Conservation (phyloP, 2,888 invertebrate species). For the Eulithis prunata region DNA sequence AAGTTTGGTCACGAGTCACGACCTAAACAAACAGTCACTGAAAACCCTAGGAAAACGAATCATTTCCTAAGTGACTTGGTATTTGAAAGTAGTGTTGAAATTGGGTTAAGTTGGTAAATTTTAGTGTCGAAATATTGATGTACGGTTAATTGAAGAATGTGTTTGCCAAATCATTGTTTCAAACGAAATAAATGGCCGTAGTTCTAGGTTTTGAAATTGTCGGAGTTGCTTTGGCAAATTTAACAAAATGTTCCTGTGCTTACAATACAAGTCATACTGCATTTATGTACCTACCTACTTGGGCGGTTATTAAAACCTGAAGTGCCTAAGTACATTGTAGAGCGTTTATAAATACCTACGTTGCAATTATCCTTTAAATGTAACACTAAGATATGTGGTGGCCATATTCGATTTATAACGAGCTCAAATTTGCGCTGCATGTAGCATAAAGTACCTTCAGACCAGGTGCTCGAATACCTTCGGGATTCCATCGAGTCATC, state of each 20-base stretch:
- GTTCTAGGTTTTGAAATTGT: conserved; percentile 37
- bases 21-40: no score
- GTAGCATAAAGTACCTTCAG: conserved; percentile 45
- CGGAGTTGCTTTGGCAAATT: conserved; percentile 22
- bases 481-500: conserved; percentile 61
- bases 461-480: conserved; percentile 65
- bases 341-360: conserved; percentile 16
- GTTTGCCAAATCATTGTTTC: conserved; percentile 48
- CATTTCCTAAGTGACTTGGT: background rate
- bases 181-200: conserved; percentile 44
- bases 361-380: conserved; percentile 26
- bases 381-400: conserved; percentile 33
- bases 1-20: no score
- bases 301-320: conserved; percentile 15
- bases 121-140: conserved; percentile 52
- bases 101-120: conserved; percentile 46
- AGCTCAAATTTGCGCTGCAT: conserved; percentile 47
- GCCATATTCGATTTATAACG: conserved; percentile 37
- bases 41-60: background rate
- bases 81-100: conserved; percentile 31
- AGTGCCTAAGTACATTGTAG: conserved; percentile 4
- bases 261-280: no score
- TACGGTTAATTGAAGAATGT: conserved; percentile 53
- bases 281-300: no score
- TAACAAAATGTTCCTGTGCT: background rate